These are phyloP conservation scores for Lanistes nyassanus DNA, from an alignment of 1,140 invertebrate genomes.

Conservation along the genomic window DNA sequence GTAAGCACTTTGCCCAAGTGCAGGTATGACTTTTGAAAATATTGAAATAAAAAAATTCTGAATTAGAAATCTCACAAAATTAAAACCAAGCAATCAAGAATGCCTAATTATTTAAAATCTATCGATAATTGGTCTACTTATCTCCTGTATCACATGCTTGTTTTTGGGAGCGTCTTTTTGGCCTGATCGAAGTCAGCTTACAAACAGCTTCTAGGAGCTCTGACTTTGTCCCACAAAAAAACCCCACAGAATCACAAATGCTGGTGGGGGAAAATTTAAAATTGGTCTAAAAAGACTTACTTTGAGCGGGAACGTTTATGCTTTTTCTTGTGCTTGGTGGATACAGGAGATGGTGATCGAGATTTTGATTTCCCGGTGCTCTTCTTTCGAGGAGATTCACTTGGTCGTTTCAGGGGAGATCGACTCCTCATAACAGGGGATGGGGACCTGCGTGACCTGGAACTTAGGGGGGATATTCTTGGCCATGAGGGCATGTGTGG, in stretches of 20 bases:
- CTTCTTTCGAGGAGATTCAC: conserved; percentile 37
- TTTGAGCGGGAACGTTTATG: conserved; percentile 24
- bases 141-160: too few relatives aligned
- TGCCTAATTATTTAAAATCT: too few relatives aligned
- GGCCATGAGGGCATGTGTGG: conserved; percentile 15
- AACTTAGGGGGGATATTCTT: conserved; percentile 31
- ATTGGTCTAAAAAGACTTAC: not conserved
- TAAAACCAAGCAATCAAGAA: too few relatives aligned
- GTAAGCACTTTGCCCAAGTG: too few relatives aligned
- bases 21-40: too few relatives aligned
- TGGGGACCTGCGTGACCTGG: conserved; percentile 41
- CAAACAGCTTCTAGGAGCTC: not conserved
- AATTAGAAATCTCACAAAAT: too few relatives aligned
- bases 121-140: too few relatives aligned
- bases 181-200: not conserved
- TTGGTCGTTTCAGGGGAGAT: conserved; percentile 23
- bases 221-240: not conserved
- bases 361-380: conserved; percentile 31
- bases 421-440: conserved; percentile 16
- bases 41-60: too few relatives aligned
- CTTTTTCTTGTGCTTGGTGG: conserved; percentile 44
- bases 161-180: too few relatives aligned
- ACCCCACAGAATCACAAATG: not conserved
- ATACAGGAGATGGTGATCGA: conserved; percentile 22
- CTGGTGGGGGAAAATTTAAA: not conserved